These are phyloP conservation scores for Kuschelorhynchus macadamiae DNA, from an alignment of 2,888 invertebrate species.

Conservation along the genomic window DNA sequence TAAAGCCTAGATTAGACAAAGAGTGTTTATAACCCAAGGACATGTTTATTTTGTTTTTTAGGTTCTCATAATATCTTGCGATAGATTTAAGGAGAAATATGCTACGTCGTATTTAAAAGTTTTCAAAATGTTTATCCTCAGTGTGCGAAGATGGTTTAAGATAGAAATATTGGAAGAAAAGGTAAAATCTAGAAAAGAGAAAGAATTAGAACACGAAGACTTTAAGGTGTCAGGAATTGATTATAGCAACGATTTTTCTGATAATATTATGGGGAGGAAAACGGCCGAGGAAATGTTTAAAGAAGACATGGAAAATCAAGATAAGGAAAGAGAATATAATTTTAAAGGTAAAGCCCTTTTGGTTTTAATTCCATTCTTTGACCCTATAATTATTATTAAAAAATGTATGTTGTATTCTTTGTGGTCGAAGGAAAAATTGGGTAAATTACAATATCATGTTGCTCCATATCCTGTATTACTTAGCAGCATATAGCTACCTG, in stretches of 20 bases:
- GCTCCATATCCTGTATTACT: too few species aligned
- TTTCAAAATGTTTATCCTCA: conserved; percentile 78
- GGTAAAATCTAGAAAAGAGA: conserved; percentile 60
- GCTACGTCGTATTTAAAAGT: conserved; percentile 77
- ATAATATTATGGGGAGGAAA: conserved; percentile 64
- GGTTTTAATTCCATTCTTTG: background rate
- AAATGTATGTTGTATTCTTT: too few species aligned
- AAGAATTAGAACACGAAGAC: conserved; percentile 56
- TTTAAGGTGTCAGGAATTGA: conserved; percentile 60
- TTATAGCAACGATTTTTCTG: conserved; percentile 65
- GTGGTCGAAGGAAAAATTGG: too few species aligned
- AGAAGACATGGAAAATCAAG: conserved; percentile 69
- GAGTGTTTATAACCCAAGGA: too few species aligned
- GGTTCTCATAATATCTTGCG: conserved; percentile 76
- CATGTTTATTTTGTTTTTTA: conserved; percentile 56
- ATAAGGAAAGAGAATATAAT: conserved; percentile 55
- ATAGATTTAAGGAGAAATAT: conserved; percentile 73
- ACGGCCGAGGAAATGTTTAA: conserved; percentile 71
- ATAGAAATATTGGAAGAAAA: conserved; percentile 57
- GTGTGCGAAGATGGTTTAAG: conserved; percentile 74
- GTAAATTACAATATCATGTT: background rate
- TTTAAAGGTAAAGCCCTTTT: background rate
- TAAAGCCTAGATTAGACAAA: too few species aligned
- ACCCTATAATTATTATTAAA: too few species aligned
- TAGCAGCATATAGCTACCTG: too few species aligned